A percentile compares a stretch with the other conserved stretches of the same genome.
Evolutionary conservation across 2,888 invertebrate species (phyloP).

Genomic region (Epinotia brunnichana): DNA sequence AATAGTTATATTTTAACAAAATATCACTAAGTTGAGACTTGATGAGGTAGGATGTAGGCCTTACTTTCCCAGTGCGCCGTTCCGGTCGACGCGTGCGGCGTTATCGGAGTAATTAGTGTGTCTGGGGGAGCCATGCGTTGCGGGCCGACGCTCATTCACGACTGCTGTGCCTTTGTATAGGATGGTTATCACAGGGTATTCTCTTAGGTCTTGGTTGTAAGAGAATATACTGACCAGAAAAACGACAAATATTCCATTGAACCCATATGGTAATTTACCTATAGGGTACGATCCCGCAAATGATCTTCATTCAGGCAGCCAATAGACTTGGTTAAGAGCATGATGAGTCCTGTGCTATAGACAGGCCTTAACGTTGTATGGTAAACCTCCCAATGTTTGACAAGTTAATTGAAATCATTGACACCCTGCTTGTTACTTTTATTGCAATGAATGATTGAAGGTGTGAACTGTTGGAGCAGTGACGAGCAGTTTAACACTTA

Average conservation of each 20-base stretch:
- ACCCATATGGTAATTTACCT: not conserved
- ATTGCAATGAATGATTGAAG: not conserved
- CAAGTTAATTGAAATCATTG: no score
- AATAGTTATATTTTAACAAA: not conserved
- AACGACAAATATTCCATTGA: not conserved
- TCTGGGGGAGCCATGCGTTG: conserved; percentile 34
- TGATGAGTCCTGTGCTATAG: no score
- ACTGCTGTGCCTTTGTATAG: conserved; percentile 18
- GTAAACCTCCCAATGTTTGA: no score
- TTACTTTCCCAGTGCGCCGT: conserved; percentile 30
- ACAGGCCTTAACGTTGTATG: no score
- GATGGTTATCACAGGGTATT: not conserved
- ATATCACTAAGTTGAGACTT: conserved; percentile 2
- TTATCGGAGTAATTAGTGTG: conserved; percentile 33
- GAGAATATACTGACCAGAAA: not conserved
- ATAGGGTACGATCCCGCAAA: no score
- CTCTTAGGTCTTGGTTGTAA: not conserved
- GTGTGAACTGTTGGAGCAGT: not conserved
- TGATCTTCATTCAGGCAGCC: no score
- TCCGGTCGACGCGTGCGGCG: conserved; percentile 33
- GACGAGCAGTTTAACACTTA: not conserved
- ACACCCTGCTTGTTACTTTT: not conserved
- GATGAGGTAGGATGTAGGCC: conserved; percentile 19
- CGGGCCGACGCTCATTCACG: conserved; percentile 26
- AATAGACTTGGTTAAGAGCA: no score